Evolutionary conservation across 1,140 invertebrate species (phyloP).

Genomic region (Helicoverpa armigera): DNA sequence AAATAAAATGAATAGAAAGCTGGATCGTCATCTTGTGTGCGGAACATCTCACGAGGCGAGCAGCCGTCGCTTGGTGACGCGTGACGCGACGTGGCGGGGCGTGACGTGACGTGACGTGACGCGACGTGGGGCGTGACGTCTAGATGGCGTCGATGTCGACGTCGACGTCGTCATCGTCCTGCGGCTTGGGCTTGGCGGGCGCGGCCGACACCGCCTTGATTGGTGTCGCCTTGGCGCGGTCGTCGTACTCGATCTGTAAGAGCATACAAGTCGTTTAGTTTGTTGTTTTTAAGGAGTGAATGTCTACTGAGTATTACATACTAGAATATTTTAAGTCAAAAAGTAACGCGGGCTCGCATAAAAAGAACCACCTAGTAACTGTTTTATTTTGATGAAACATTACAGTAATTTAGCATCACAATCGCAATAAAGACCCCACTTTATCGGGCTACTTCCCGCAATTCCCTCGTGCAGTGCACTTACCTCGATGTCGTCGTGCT

Average conservation of each 20-base stretch:
- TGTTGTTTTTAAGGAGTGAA: too few species aligned
- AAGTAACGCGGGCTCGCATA: too few species aligned
- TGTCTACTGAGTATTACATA: too few species aligned
- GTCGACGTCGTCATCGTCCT: conserved; percentile 92
- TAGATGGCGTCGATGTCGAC: conserved; percentile 98
- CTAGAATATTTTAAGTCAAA: too few species aligned
- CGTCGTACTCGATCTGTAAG: conserved; percentile 94
- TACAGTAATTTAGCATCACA: too few species aligned
- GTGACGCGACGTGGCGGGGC: conserved; percentile 5
- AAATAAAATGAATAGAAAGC: background rate
- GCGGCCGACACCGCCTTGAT: conserved; percentile 88
- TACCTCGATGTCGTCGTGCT: conserved; percentile 91
- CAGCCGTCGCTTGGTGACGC: conserved; percentile 13
- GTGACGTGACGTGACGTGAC: background rate
- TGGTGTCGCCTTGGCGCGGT: conserved; percentile 92
- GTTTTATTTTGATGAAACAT: too few species aligned
- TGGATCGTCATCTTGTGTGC: background rate
- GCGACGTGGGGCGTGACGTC: conserved; percentile 56
- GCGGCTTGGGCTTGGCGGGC: conserved; percentile 81
- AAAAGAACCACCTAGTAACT: too few species aligned
- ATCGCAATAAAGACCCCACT: too few species aligned
- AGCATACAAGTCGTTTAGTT: background rate
- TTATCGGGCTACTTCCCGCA: too few species aligned
- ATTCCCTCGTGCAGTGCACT: too few species aligned
- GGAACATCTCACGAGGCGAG: background rate